These are phyloP conservation scores for Drosophila repletoides DNA, from an alignment of 1,140 invertebrate genomes.

Conservation along the genomic window DNA sequence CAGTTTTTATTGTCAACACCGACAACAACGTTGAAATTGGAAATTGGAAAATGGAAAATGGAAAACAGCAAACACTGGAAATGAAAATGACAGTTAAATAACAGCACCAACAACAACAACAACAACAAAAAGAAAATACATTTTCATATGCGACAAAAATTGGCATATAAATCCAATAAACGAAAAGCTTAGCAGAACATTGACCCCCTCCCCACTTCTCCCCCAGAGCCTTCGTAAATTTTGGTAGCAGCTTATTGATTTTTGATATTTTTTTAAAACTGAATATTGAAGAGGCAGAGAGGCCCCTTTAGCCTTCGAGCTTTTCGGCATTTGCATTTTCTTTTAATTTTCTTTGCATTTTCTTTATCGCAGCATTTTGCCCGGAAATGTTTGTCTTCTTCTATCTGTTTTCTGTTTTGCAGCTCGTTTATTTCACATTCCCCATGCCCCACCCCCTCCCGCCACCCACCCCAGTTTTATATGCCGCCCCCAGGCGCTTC, in stretches of 20 bases:
- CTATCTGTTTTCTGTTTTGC: constrained; percentile 13
- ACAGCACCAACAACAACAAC: constrained; percentile 9
- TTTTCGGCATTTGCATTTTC: constrained; percentile 49
- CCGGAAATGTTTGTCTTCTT: constrained; percentile 46
- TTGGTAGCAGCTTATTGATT: neutral
- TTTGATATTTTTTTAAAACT: neutral
- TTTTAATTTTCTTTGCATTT: constrained; percentile 49
- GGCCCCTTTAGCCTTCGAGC: neutral
- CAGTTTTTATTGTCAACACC: constrained; percentile 68
- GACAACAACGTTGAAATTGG: constrained; percentile 20
- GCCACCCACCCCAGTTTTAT: constrained; percentile 24
- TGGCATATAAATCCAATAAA: constrained; percentile 58
- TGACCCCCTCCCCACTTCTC: no score
- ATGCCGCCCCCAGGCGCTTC: constrained; percentile 20
- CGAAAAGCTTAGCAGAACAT: constrained; percentile 21
- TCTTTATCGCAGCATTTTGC: constrained; percentile 2
- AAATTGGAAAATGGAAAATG: constrained; percentile 14
- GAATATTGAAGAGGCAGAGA: no score
- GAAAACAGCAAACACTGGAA: constrained; percentile 44
- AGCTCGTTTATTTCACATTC: constrained; percentile 1
- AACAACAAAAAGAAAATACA: constrained; percentile 9
- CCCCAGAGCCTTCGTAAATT: neutral
- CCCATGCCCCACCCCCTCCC: neutral
- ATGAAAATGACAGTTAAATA: constrained; percentile 53
- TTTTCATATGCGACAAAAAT: constrained; percentile 50